Conservation (phyloP, 2,113 vertebrate species). For the Corydoras sp. region DNA sequence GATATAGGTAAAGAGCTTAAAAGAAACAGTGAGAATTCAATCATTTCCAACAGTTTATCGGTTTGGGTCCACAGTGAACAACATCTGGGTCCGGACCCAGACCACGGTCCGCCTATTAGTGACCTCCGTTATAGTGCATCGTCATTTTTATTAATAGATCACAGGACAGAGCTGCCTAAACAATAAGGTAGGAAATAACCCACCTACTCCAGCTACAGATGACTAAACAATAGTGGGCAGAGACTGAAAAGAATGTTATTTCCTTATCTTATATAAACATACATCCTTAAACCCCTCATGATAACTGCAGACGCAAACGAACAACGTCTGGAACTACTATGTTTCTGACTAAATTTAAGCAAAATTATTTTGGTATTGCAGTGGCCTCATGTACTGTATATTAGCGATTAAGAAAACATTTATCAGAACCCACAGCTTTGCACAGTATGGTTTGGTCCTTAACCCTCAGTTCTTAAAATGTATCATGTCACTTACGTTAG, state of each 20-base stretch:
- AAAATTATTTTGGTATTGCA: too few species aligned
- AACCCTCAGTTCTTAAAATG: too few species aligned
- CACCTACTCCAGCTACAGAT: constrained; percentile 42
- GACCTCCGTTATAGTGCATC: constrained; percentile 12
- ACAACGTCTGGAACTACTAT: background rate
- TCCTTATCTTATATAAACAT: constrained; percentile 9
- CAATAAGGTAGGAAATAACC: constrained; percentile 59
- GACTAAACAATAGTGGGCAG: constrained; percentile 27
- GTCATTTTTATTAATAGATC: constrained; percentile 49
- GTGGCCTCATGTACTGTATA: too few species aligned
- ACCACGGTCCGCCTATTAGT: too few species aligned
- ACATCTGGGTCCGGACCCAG: too few species aligned
- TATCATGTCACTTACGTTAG: too few species aligned
- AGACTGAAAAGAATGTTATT: constrained; percentile 11
- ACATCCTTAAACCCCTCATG: background rate
- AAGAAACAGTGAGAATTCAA: background rate
- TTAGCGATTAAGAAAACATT: too few species aligned
- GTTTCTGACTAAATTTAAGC: background rate
- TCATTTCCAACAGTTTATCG: background rate
- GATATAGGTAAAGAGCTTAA: background rate
- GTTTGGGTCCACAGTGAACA: too few species aligned
- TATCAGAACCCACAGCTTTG: too few species aligned
- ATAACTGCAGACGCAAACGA: background rate
- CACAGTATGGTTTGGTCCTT: too few species aligned
- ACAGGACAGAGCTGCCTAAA: constrained; percentile 51